Percentiles rank a stretch among this genome's conserved stretches.
phyloP scores from a whole-genome alignment of 2,888 invertebrate genomes.

The Dryadula phaetusa region DNA sequence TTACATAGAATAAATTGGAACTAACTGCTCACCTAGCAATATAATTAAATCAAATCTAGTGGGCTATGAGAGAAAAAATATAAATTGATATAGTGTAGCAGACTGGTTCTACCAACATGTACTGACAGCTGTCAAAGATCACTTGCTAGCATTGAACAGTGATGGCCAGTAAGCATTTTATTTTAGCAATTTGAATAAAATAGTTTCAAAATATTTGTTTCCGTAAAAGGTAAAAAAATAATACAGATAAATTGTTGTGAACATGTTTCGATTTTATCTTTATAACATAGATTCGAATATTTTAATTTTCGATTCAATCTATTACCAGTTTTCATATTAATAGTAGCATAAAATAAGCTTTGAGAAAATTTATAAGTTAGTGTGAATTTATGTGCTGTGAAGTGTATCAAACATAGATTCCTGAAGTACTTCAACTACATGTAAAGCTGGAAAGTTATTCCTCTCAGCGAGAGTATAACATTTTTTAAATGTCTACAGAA shows the following conservation, averaged over 20 bases:
- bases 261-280: neutral
- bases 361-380: slow-evolving; percentile 1
- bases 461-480: slow-evolving; percentile 12
- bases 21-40: neutral
- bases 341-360: neutral
- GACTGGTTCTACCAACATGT: slow-evolving; percentile 4
- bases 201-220: neutral
- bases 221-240: neutral
- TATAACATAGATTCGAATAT: neutral
- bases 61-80: neutral
- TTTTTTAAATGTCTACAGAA: slow-evolving; percentile 9
- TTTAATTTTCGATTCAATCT: neutral
- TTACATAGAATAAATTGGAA: neutral
- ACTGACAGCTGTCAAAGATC: slow-evolving; percentile 21
- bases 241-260: neutral
- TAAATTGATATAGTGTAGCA: neutral
- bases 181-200: slow-evolving; percentile 28
- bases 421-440: slow-evolving; percentile 14
- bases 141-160: slow-evolving; percentile 6
- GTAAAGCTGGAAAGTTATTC: slow-evolving; percentile 18
- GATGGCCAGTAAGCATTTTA: slow-evolving; percentile 14
- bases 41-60: neutral
- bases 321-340: neutral
- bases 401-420: slow-evolving; percentile 11
- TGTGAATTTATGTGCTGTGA: slow-evolving; percentile 2